phyloP scores from a whole-genome alignment of 2,797 vertebrate species.

The Pseudotriccus pelzelni region DNA sequence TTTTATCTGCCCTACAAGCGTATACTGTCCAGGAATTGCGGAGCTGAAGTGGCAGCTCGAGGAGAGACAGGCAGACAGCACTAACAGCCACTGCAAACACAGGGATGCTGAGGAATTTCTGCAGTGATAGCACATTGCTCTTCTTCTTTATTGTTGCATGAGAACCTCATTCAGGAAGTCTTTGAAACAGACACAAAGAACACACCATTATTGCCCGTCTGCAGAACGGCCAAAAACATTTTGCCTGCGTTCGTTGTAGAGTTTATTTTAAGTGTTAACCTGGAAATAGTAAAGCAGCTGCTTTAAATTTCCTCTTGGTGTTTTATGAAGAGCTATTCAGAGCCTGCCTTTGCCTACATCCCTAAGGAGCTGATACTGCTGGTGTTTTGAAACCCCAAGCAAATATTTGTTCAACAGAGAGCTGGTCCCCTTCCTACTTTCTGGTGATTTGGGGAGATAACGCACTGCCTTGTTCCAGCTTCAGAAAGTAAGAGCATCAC shows the following conservation, averaged over 20 bases:
- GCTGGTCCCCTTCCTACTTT: accelerated
- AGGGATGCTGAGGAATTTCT: background rate
- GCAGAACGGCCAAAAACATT: background rate
- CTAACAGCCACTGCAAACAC: background rate
- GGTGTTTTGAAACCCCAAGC: background rate
- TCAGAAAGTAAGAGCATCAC: background rate
- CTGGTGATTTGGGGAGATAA: background rate
- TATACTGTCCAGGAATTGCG: background rate
- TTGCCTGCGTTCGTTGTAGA: background rate
- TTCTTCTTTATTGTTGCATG: background rate
- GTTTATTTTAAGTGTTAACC: background rate
- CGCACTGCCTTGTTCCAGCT: background rate
- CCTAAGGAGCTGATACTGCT: background rate
- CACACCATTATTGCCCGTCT: background rate
- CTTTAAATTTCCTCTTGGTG: background rate
- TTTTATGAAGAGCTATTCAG: background rate
- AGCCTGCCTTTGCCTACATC: background rate
- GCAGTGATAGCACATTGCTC: background rate
- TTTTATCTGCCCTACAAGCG: background rate
- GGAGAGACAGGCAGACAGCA: background rate
- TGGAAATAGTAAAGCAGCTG: background rate
- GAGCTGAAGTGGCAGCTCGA: background rate
- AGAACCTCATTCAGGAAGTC: background rate
- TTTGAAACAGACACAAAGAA: background rate
- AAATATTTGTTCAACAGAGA: background rate